These are phyloP conservation scores for Mylabris sibirica DNA, from an alignment of 2,888 invertebrate species.

Conservation along the genomic window DNA sequence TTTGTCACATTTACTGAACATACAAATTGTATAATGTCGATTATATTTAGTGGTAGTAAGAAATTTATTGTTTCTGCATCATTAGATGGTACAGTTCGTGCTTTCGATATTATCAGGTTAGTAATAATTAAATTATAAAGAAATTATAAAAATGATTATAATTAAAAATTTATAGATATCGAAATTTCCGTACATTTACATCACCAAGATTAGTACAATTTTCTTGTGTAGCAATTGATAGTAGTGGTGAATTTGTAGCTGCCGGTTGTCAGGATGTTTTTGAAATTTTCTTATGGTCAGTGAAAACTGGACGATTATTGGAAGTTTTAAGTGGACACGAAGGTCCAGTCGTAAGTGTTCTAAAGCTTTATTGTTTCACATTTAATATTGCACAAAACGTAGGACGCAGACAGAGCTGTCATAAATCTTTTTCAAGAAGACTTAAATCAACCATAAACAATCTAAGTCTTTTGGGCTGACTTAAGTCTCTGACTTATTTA, in stretches of 20 bases:
- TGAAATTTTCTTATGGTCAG: slow-evolving; percentile 95
- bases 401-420: no score
- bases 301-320: slow-evolving; percentile 89
- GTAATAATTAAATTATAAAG: slow-evolving; percentile 11
- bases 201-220: slow-evolving; percentile 93
- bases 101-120: slow-evolving; percentile 90
- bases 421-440: no score
- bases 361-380: not conserved
- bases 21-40: slow-evolving; percentile 80
- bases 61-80: slow-evolving; percentile 93
- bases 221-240: slow-evolving; percentile 86
- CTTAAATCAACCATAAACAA: no score
- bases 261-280: slow-evolving; percentile 96
- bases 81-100: slow-evolving; percentile 96
- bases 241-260: slow-evolving; percentile 90
- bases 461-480: no score
- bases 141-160: slow-evolving; percentile 4
- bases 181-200: slow-evolving; percentile 96
- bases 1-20: slow-evolving; percentile 96
- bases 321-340: slow-evolving; percentile 93
- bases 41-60: slow-evolving; percentile 89
- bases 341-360: slow-evolving; percentile 78
- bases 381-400: no score
- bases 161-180: slow-evolving; percentile 73
- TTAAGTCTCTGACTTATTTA: no score